Base-by-base conservation (phyloP, 2,888 invertebrate genomes). In the Agrotis puta region DNA sequence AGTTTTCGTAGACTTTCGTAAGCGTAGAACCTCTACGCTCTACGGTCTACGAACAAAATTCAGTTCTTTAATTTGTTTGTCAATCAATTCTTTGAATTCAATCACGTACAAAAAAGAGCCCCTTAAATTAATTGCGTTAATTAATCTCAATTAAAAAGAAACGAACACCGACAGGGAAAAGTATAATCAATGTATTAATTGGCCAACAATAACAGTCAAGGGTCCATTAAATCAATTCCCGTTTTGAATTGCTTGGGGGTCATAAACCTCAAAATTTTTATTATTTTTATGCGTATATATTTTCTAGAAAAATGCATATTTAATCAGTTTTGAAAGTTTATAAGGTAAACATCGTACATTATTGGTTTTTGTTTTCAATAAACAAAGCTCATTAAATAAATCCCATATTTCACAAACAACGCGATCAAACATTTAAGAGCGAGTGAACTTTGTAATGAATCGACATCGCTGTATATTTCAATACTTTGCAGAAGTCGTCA, bases 401-500 rank as follows among this genome's bases (percentile, higher is more conserved):
- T 75, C 53, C 59, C 14, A 51, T 58, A 53, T 80, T 72, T 64
- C 27, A 54, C 54, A 67, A 76, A 72, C 64, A 58, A 56, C 53
- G 45, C 57, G 53, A 76, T 64, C 54, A 68, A 77, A 80, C 67
- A 64, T 63, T 70, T 51, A 33, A 63, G 65, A 66, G 59, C 70
- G 47, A 48, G 65, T 20, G 33, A 79, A 78, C 33, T 78, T 79
- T 75, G 66, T 79, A 69, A 74, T 75, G 54, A 72, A 65, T 80
- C 66, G 78, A 72, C 72, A 62, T 65, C 27, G 64, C 62, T 27
- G 39, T 76, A 63, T 62, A 80, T 76, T 76, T 71, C 57, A 80
- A 79, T 79, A 80, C 80, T 80, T 87, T 65, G 62, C 74, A 75
- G 78, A 84, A 85, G 77, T 85, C 81, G 78, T 82, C 80, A 64